Evolutionary conservation across 2,113 vertebrate species (phyloP), one percentile per base, ranked within the genome.

Genomic region (Polypterus senegalus): DNA sequence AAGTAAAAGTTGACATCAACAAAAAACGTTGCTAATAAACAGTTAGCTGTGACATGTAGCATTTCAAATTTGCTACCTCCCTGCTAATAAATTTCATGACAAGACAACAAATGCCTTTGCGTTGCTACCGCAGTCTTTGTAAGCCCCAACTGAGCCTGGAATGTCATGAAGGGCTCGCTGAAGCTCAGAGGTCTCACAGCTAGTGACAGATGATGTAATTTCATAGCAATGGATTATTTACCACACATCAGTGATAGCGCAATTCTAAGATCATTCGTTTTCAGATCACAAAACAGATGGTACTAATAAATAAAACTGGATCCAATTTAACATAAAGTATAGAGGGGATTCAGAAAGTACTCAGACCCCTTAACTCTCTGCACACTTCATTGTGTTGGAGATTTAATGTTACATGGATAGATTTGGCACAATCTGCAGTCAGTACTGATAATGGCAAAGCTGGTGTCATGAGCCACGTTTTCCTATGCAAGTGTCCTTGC

Each of bases 191-290:
- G 64, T 27, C 27, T 27, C 27, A 27, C 27, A 27, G 27, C 27
- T 27, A 71, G 59, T 76, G 66, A 70, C 71, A 66, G 71, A 73
- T 81, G 81, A 83, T 77, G 77, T 80, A 74, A 81, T 71, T 69
- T 65, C 66, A 46, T 60, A 63, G 64, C 65, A 63, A 66, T 63
- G 59, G 61, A 65, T 67, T 63, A 68, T 72, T 64, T 71, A 71
- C 67, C 70, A 70, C 69, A 63, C 63, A 81, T 81, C 27, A 27
- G 27, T 27, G 27, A 27, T 27, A 27, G 1, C 27, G 27, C 27
- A 27, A 27, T 27, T 27, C 27, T 27, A 27, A 27, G 27, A 27
- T 27, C 27, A 27, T 27, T 27, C 27, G 27, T 27, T 27, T 27
- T 27, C 27, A 27, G 27, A 27, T 27, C 27, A 1, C 27, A 27